Base-by-base conservation (phyloP, 2,888 invertebrate genomes). In the Acleris emargana region DNA sequence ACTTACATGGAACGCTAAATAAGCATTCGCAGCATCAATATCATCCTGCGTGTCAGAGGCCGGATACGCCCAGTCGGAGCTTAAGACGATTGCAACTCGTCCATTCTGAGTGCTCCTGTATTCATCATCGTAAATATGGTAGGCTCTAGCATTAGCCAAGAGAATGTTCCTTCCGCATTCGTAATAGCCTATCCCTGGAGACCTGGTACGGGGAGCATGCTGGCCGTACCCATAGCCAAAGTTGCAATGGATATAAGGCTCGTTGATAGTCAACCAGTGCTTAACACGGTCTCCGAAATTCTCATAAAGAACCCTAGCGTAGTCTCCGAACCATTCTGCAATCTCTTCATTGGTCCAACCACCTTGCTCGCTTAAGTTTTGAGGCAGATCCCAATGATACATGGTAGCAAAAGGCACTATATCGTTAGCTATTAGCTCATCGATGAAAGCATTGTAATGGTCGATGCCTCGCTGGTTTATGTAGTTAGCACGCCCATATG, bases 241-340 rank as follows among this genome's bases (percentile, higher is more conserved):
- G 38, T 47, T 43, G 67, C 86, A 84, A 62, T 81, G 77, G 42
- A 81, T 70, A 64, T 76, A 82, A 0, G 95, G 95, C 73, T 95
- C 95, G 76, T 95, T 95, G 61, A 95, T 88, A 0, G 95, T 95
- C 0, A 94, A 93, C 95, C 95, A 95, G 32, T 88, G 76, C 75
- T 87, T 92, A 5, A 94, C 92, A 64, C 93, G 88, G 69, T 91
- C 89, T 0, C 93, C 94, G 66, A 89, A 93, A 73, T 91, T 81
- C 52, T 86, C 82, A 69, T 93, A 89, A 28, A 93, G 73, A 1
- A 83, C 50, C 43, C 78, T 70, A 1, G 89, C 87, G 67, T 84
- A 90, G 47, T 87, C 82, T 17, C 69, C 79, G 69, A 83, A 87
- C 73, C 78, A 78, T 6, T 81, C 76, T 0, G 76, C 77, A 9